A percentile compares a stretch with the other conserved stretches of the same genome.
phyloP scores from a whole-genome alignment of 2,888 invertebrate species.

The Diplazon laetatorius region DNA sequence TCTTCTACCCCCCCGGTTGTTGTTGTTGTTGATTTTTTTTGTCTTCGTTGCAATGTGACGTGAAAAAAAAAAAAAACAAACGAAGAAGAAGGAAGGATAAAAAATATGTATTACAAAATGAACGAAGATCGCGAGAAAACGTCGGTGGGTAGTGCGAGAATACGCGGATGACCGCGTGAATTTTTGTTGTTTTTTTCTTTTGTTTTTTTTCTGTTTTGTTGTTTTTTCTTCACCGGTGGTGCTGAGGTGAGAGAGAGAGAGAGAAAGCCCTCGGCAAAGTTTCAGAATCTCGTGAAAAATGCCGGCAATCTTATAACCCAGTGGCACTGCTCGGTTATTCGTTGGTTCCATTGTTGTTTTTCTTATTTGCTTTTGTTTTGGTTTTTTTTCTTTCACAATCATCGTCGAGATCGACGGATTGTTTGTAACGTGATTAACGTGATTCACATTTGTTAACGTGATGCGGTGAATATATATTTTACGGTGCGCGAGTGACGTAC shows the following conservation, averaged over 20 bases:
- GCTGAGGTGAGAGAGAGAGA: conserved; percentile 41
- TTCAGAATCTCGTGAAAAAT: conserved; percentile 52
- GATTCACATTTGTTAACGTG: conserved; percentile 28
- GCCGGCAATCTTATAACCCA: conserved; percentile 57
- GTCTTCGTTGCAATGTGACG: conserved; percentile 64
- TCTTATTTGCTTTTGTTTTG: too few relatives aligned
- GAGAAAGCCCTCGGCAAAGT: conserved; percentile 27
- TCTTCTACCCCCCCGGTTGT: too few relatives aligned
- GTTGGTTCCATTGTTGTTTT: conserved; percentile 41
- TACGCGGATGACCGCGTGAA: conserved; percentile 64
- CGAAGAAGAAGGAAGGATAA: too few relatives aligned
- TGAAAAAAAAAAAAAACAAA: conserved; percentile 56
- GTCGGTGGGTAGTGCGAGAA: conserved; percentile 67
- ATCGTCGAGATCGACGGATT: conserved; percentile 50
- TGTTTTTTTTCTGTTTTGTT: too few relatives aligned
- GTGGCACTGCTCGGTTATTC: conserved; percentile 27
- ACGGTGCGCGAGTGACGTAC: conserved; percentile 47
- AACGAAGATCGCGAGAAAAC: conserved; percentile 70
- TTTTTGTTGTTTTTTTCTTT: too few relatives aligned
- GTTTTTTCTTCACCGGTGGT: conserved; percentile 6
- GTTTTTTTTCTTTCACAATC: too few relatives aligned
- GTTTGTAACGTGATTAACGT: conserved; percentile 28
- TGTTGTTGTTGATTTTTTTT: too few relatives aligned
- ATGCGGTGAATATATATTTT: conserved; percentile 7
- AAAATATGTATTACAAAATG: conserved; percentile 63